Percentiles rank a stretch among this genome's conserved stretches.
Conservation (phyloP, 2,113 vertebrate species). For the Plestiodon gilberti region DNA sequence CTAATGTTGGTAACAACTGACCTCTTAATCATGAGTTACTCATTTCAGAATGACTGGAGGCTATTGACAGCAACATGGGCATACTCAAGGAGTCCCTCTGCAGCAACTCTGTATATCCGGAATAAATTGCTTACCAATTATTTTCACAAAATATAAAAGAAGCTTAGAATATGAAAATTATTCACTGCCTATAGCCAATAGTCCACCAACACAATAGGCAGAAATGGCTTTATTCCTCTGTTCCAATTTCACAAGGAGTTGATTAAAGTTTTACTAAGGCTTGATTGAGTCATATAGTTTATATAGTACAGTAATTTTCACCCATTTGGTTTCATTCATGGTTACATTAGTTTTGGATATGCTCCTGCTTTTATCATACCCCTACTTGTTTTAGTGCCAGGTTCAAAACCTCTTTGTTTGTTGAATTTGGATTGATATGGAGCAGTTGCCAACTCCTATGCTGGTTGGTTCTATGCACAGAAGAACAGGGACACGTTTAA, state of each 20-base stretch:
- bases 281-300: conserved; percentile 27
- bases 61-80: conserved; percentile 50
- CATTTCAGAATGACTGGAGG: conserved; percentile 60
- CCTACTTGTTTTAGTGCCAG: conserved; percentile 17
- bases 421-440: not conserved
- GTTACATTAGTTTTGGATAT: conserved; percentile 41
- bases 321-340: conserved; percentile 24
- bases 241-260: conserved; percentile 11
- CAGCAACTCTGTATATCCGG: conserved; percentile 6
- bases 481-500: too few relatives aligned
- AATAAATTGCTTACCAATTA: conserved; percentile 31
- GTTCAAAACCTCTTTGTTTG: not conserved
- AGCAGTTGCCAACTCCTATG: too few relatives aligned
- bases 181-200: not conserved
- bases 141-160: conserved; percentile 24
- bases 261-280: conserved; percentile 38
- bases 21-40: conserved; percentile 68
- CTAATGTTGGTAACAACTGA: conserved; percentile 61
- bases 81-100: conserved; percentile 48
- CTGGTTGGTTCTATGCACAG: too few relatives aligned
- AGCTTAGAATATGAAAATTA: conserved; percentile 22
- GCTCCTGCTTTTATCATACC: conserved; percentile 25
- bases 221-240: conserved; percentile 36
- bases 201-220: conserved; percentile 1
- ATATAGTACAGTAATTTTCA: conserved; percentile 34